Evolutionary conservation across 1,140 invertebrate species (phyloP).

Genomic region (Tetramorium parvispinum): DNA sequence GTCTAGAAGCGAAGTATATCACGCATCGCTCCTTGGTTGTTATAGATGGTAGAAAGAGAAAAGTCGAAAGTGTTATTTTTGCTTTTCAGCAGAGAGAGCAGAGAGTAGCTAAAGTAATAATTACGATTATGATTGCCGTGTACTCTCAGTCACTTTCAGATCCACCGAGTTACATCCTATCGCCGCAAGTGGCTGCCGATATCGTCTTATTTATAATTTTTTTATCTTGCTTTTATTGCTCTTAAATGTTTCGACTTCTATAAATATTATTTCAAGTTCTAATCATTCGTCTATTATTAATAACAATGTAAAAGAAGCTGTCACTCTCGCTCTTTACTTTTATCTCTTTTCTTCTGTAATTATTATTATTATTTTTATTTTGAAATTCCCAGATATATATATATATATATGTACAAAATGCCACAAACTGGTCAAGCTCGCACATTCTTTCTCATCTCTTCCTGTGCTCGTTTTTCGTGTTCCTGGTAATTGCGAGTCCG

Average conservation of each 20-base stretch:
- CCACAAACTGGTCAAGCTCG: not conserved
- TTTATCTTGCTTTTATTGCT: not conserved
- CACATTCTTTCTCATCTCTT: not conserved
- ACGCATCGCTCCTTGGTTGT: not conserved
- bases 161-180: not conserved
- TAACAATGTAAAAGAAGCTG: not conserved
- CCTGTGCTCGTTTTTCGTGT: not conserved
- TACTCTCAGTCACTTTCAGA: slow-evolving; percentile 31
- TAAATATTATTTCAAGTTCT: not conserved
- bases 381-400: not conserved
- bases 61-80: slow-evolving; percentile 37
- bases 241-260: not conserved
- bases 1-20: not conserved
- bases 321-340: not conserved
- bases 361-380: not conserved
- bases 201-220: not conserved
- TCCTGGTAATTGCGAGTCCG: not conserved
- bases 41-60: slow-evolving; percentile 6
- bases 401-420: not conserved
- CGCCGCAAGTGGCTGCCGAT: not conserved
- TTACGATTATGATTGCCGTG: slow-evolving; percentile 11
- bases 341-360: not conserved
- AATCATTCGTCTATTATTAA: not conserved
- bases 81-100: slow-evolving; percentile 13
- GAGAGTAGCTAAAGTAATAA: not conserved